These are phyloP conservation scores for Lepidurus couesii DNA, from an alignment of 1,140 invertebrate genomes.

Conservation along the genomic window DNA sequence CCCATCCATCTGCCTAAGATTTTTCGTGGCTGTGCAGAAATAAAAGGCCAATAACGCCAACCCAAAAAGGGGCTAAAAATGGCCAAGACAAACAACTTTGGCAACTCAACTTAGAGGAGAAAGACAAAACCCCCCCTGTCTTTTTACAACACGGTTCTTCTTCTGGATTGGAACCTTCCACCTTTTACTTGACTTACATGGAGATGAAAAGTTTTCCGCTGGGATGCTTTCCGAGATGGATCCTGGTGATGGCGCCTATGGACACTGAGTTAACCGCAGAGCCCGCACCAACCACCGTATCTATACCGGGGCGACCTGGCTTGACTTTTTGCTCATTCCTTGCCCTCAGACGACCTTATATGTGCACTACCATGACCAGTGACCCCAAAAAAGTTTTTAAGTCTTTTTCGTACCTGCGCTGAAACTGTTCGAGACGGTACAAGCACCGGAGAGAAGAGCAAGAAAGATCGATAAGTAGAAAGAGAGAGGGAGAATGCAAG, in stretches of 20 bases:
- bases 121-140: too few species aligned
- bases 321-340: constrained; percentile 2
- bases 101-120: too few species aligned
- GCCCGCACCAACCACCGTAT: too few species aligned
- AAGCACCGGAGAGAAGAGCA: background rate
- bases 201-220: background rate
- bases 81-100: too few species aligned
- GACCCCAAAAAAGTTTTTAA: background rate
- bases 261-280: background rate
- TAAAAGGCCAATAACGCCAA: too few species aligned
- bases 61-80: too few species aligned
- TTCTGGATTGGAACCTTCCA: background rate
- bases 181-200: background rate
- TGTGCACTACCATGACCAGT: background rate
- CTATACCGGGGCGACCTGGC: background rate
- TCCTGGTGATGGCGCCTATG: constrained; percentile 8
- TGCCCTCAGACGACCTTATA: background rate
- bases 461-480: background rate
- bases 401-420: background rate
- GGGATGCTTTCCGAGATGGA: constrained; percentile 2
- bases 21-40: background rate
- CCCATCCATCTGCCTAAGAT: background rate
- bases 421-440: background rate
- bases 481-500: background rate
- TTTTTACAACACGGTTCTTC: too few species aligned